These are phyloP conservation scores for Morpho helenor DNA, from an alignment of 2,888 invertebrate species.

Conservation along the genomic window DNA sequence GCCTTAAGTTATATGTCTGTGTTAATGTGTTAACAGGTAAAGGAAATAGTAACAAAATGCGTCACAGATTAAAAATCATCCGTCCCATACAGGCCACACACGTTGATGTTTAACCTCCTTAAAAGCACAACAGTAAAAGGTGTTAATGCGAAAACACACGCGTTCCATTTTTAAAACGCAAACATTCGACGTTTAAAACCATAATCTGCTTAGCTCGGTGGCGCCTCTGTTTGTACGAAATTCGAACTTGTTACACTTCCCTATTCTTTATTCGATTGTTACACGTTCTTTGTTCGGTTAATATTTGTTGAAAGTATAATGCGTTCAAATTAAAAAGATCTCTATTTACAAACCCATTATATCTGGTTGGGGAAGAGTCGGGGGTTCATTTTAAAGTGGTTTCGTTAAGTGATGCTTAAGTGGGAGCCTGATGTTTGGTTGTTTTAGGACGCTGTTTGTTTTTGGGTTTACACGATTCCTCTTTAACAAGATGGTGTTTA, in stretches of 20 bases:
- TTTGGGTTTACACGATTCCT: slow-evolving; percentile 59
- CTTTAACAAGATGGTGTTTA: slow-evolving; percentile 65
- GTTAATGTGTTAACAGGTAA: slow-evolving; percentile 30
- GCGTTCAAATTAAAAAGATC: slow-evolving; percentile 49
- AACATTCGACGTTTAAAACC: slow-evolving; percentile 62
- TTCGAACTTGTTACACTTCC: slow-evolving; percentile 57
- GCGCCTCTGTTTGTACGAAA: slow-evolving; percentile 61
- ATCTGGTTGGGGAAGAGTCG: slow-evolving; percentile 31
- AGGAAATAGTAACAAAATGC: slow-evolving; percentile 34
- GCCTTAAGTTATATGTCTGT: no score
- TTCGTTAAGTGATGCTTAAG: slow-evolving; percentile 69
- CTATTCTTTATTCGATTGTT: slow-evolving; percentile 52
- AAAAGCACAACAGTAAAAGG: slow-evolving; percentile 72
- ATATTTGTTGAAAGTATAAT: slow-evolving; percentile 54
- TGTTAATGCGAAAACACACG: slow-evolving; percentile 69
- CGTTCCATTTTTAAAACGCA: slow-evolving; percentile 65
- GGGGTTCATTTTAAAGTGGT: slow-evolving; percentile 51
- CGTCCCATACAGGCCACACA: slow-evolving; percentile 59
- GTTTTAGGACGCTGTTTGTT: slow-evolving; percentile 71
- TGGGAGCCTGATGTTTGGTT: slow-evolving; percentile 70
- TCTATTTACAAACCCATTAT: slow-evolving; percentile 32
- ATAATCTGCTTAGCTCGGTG: slow-evolving; percentile 62
- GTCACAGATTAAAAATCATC: slow-evolving; percentile 36
- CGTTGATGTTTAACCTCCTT: slow-evolving; percentile 44
- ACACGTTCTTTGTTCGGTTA: slow-evolving; percentile 61